phyloP scores from a whole-genome alignment of 1,140 invertebrate species.

The Melanaphis sacchari region DNA sequence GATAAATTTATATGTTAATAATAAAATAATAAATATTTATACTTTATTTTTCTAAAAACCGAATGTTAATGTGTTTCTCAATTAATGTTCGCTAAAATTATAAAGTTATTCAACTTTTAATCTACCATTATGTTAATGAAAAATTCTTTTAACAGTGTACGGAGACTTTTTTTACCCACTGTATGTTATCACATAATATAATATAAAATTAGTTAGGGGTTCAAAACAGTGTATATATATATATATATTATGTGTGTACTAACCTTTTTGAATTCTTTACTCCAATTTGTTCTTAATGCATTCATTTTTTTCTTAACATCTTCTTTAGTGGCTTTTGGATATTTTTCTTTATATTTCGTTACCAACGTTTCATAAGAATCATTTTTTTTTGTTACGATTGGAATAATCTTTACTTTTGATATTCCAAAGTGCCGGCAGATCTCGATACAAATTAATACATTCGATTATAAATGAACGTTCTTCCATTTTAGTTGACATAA shows the following conservation, averaged over 20 bases:
- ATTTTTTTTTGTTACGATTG: slow-evolving; percentile 55
- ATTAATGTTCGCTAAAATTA: too few species aligned
- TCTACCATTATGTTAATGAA: too few species aligned
- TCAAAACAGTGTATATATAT: background rate
- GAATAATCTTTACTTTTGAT: slow-evolving; percentile 52
- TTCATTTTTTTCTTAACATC: slow-evolving; percentile 60
- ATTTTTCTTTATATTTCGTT: slow-evolving; percentile 59
- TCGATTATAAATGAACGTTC: slow-evolving; percentile 48
- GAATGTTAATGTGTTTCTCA: too few species aligned
- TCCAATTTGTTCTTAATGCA: slow-evolving; percentile 58
- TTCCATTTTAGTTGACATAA: slow-evolving; percentile 28
- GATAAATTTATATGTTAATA: background rate
- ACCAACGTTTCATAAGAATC: slow-evolving; percentile 59
- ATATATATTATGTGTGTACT: slow-evolving; percentile 16
- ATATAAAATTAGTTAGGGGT: background rate
- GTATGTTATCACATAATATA: background rate
- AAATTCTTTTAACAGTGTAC: too few species aligned
- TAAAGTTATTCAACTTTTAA: too few species aligned
- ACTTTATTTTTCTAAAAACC: background rate
- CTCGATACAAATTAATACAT: slow-evolving; percentile 55
- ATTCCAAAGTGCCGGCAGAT: slow-evolving; percentile 57
- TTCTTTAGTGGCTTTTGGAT: slow-evolving; percentile 56
- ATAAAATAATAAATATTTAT: background rate
- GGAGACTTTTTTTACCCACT: too few species aligned
- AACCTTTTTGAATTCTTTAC: slow-evolving; percentile 51